Percentiles rank a stretch among this genome's conserved stretches.
Conservation (phyloP, 2,888 invertebrate genomes). For the Eupelmus urozonus region DNA sequence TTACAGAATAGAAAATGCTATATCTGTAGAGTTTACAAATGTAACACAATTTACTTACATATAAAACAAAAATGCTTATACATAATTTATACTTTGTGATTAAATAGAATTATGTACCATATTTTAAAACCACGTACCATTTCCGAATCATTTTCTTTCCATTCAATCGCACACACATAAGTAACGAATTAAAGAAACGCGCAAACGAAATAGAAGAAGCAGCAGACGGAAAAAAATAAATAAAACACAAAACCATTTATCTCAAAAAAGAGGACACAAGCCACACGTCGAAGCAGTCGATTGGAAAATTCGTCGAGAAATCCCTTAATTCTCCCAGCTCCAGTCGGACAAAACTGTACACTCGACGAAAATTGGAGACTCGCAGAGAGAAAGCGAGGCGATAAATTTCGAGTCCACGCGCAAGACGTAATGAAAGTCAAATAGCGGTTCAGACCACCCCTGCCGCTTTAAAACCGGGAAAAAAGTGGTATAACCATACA, state of each 20-base stretch:
- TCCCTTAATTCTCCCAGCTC: slow-evolving; percentile 45
- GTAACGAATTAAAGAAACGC: no score
- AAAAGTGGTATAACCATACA: background rate
- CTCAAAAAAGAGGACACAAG: background rate
- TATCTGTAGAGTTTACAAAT: no score
- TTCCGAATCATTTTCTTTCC: slow-evolving; percentile 31
- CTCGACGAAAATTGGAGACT: background rate
- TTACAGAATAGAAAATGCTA: background rate
- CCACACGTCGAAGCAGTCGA: background rate
- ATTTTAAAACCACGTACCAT: no score
- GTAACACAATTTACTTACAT: no score
- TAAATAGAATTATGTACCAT: no score
- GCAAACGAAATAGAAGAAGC: background rate
- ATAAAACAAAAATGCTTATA: no score
- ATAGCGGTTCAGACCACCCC: slow-evolving; percentile 72
- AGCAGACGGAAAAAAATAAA: background rate
- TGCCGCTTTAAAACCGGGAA: slow-evolving; percentile 62
- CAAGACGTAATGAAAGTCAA: slow-evolving; percentile 77
- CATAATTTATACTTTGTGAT: no score
- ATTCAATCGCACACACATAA: background rate
- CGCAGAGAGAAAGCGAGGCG: slow-evolving; percentile 58
- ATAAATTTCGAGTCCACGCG: slow-evolving; percentile 69
- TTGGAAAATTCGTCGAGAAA: slow-evolving; percentile 47
- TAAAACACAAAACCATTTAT: slow-evolving; percentile 6
- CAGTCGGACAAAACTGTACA: slow-evolving; percentile 1